Conservation (phyloP, 2,888 invertebrate genomes). For the Melipona bicolor region DNA sequence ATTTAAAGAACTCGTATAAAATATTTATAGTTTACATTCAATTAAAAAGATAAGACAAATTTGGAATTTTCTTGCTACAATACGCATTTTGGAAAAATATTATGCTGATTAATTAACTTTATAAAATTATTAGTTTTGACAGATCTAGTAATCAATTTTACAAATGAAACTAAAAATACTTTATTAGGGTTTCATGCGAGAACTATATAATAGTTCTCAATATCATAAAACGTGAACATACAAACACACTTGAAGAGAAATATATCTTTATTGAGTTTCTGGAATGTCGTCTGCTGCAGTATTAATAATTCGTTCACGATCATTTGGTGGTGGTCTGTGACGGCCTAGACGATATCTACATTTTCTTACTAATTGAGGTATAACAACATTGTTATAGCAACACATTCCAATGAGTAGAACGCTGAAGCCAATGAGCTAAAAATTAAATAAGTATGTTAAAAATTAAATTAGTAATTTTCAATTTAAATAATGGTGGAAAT, state of each 20-base stretch:
- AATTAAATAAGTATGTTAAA: conserved; percentile 67
- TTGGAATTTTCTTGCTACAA: background rate
- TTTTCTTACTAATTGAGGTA: conserved; percentile 79
- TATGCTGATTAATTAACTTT: background rate
- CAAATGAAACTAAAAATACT: conserved; percentile 9
- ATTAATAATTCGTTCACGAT: conserved; percentile 78
- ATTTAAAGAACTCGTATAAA: background rate
- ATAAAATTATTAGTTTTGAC: background rate
- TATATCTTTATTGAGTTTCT: conserved; percentile 58
- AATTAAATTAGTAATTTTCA: conserved; percentile 7
- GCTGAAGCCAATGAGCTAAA: conserved; percentile 90
- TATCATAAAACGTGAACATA: conserved; percentile 16
- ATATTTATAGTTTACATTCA: conserved; percentile 3
- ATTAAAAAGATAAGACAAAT: conserved; percentile 3
- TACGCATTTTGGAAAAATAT: background rate
- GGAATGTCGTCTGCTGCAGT: conserved; percentile 78
- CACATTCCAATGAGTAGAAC: conserved; percentile 92
- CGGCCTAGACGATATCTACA: conserved; percentile 71
- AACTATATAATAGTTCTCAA: conserved; percentile 26
- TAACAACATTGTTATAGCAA: conserved; percentile 90
- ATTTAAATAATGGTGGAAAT: too few relatives aligned
- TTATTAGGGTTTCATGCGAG: conserved; percentile 38
- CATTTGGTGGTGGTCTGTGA: conserved; percentile 73
- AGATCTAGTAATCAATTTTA: conserved; percentile 1
- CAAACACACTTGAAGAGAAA: background rate